Evolutionary conservation across 2,888 invertebrate species (phyloP).

Genomic region (Leucoptera coffeella): DNA sequence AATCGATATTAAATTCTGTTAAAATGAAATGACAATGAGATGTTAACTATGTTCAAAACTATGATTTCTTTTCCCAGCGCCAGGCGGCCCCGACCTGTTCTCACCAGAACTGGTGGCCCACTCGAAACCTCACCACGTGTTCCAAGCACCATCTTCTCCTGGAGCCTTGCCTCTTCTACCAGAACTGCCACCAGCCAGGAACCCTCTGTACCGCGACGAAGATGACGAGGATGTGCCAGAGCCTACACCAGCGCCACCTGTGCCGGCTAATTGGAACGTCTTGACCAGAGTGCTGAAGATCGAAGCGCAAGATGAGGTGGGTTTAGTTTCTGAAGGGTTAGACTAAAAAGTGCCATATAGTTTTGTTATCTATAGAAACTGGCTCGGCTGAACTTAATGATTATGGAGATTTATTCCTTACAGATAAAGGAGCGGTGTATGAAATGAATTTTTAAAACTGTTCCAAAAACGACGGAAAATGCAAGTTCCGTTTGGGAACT

Average conservation of each 20-base stretch:
- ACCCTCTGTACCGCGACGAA: slow-evolving; percentile 43
- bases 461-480: too few species aligned
- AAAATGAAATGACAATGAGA: background rate
- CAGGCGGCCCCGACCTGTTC: slow-evolving; percentile 58
- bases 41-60: background rate
- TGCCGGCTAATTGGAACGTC: slow-evolving; percentile 75
- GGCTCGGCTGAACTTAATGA: too few species aligned
- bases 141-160: slow-evolving; percentile 20
- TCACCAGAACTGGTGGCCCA: slow-evolving; percentile 67
- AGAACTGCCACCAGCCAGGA: slow-evolving; percentile 42
- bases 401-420: too few species aligned
- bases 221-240: slow-evolving; percentile 47
- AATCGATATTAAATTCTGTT: too few species aligned
- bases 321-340: slow-evolving; percentile 48
- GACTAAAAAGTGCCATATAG: too few species aligned
- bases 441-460: too few species aligned
- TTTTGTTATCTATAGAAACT: too few species aligned
- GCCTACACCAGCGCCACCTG: slow-evolving; percentile 62
- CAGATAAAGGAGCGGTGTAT: too few species aligned
- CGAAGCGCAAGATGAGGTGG: slow-evolving; percentile 63
- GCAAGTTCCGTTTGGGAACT: too few species aligned
- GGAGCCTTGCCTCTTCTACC: slow-evolving; percentile 30
- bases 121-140: slow-evolving; percentile 27
- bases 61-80: slow-evolving; percentile 16
- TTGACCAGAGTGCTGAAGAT: slow-evolving; percentile 76